phyloP scores from a whole-genome alignment of 2,797 vertebrate genomes.

The Eulemur coronatus region DNA sequence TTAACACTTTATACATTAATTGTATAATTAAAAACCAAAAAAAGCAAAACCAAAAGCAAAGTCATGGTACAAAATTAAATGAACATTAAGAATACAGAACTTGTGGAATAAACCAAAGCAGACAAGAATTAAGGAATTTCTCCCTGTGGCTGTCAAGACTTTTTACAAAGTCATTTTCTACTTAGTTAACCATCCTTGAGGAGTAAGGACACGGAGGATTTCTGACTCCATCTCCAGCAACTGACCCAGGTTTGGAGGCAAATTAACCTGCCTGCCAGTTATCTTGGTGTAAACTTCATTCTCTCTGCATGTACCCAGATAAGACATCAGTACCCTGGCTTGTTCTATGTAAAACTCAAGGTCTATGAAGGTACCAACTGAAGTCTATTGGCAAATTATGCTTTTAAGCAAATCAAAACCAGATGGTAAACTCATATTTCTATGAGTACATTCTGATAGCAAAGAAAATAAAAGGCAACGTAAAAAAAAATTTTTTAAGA shows the following conservation, averaged over 20 bases:
- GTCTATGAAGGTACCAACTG: background rate
- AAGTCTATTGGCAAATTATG: constrained; percentile 19
- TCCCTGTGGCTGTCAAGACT: background rate
- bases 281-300: background rate
- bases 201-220: background rate
- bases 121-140: constrained; percentile 32
- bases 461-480: constrained; percentile 34
- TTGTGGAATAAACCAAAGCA: background rate
- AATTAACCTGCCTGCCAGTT: background rate
- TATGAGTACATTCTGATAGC: background rate
- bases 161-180: too few species aligned
- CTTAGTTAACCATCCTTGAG: background rate
- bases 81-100: constrained; percentile 5
- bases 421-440: background rate
- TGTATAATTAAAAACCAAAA: background rate
- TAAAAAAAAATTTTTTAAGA: background rate
- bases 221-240: background rate
- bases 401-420: constrained; percentile 56
- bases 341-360: constrained; percentile 39
- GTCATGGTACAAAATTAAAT: background rate
- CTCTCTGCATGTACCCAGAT: background rate
- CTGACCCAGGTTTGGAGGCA: background rate
- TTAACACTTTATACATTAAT: background rate
- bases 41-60: background rate
- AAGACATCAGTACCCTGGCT: constrained; percentile 20